These are phyloP conservation scores for Propsilocerus akamusi DNA, from an alignment of 1,140 invertebrate genomes.

Conservation along the genomic window DNA sequence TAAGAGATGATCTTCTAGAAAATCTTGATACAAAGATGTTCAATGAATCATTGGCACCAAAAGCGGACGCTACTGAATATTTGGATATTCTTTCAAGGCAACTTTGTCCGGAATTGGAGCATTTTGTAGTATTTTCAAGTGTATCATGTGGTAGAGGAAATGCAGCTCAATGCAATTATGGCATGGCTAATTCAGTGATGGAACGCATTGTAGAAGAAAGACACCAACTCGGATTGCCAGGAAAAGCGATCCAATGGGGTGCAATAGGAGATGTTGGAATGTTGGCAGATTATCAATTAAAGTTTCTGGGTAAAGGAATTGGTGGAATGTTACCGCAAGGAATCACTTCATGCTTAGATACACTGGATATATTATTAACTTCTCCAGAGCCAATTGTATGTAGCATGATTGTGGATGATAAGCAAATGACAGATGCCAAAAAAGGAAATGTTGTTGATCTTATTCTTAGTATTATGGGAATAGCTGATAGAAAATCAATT, in stretches of 20 bases:
- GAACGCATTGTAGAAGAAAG: constrained; percentile 41
- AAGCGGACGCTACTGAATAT: constrained; percentile 22
- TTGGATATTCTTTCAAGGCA: constrained; percentile 31
- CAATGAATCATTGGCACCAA: constrained; percentile 16
- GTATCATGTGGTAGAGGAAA: constrained; percentile 69
- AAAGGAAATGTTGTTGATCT: constrained; percentile 35
- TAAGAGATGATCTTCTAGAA: constrained; percentile 24
- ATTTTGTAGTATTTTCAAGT: constrained; percentile 60
- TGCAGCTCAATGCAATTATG: constrained; percentile 69
- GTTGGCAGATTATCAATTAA: constrained; percentile 53
- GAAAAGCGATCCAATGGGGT: constrained; percentile 50
- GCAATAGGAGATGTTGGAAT: constrained; percentile 46
- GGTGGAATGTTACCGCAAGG: constrained; percentile 30
- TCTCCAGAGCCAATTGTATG: constrained; percentile 33
- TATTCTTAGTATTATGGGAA: constrained; percentile 34
- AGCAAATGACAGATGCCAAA: constrained; percentile 11
- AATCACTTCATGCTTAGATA: constrained; percentile 34
- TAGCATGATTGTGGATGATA: constrained; percentile 31
- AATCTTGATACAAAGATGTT: constrained; percentile 25
- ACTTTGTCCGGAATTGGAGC: constrained; percentile 29
- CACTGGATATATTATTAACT: constrained; percentile 15
- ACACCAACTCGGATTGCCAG: constrained; percentile 35
- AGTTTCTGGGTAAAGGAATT: constrained; percentile 42
- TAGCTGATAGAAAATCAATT: constrained; percentile 8
- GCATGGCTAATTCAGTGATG: constrained; percentile 43